A percentile compares a stretch with the other conserved stretches of the same genome.
These are phyloP conservation scores for Zaprionus africanus DNA, from an alignment of 1,140 invertebrate species.

Conservation along the genomic window DNA sequence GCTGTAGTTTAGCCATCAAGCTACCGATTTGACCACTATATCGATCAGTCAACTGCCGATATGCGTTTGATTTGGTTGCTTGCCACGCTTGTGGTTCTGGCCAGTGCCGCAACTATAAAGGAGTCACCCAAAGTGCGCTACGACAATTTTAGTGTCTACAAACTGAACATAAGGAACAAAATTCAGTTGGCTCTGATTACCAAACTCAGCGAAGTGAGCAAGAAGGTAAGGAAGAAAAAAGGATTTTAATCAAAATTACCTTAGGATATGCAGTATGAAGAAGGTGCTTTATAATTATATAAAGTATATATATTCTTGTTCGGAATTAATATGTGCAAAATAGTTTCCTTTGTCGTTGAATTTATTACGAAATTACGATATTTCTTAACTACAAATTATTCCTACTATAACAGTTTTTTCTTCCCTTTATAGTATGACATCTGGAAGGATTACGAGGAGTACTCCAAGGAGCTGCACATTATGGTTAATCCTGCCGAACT, in stretches of 20 bases:
- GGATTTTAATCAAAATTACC: too few species aligned
- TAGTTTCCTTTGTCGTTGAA: neutral
- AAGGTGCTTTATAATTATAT: neutral
- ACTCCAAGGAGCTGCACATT: conserved; percentile 54
- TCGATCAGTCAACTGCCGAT: conserved; percentile 32
- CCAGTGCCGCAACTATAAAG: conserved; percentile 45
- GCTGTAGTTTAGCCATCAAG: neutral
- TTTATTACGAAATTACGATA: neutral
- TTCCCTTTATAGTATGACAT: conserved; percentile 58
- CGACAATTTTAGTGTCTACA: conserved; percentile 64
- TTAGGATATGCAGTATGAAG: too few species aligned
- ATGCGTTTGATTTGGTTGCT: conserved; percentile 64
- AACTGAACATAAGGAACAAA: conserved; percentile 53
- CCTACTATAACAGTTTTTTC: neutral
- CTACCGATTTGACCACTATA: neutral
- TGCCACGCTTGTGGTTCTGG: conserved; percentile 47
- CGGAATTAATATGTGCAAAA: neutral
- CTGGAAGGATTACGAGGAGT: conserved; percentile 73
- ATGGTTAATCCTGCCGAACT: conserved; percentile 65
- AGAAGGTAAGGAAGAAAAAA: conserved; percentile 40
- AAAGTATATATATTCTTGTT: neutral
- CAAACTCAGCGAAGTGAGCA: conserved; percentile 24
- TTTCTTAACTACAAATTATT: neutral
- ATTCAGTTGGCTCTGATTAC: conserved; percentile 53
- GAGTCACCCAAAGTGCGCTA: conserved; percentile 47